These are phyloP conservation scores for Tridacna crocea DNA, from an alignment of 2,888 invertebrate genomes.

Conservation along the genomic window DNA sequence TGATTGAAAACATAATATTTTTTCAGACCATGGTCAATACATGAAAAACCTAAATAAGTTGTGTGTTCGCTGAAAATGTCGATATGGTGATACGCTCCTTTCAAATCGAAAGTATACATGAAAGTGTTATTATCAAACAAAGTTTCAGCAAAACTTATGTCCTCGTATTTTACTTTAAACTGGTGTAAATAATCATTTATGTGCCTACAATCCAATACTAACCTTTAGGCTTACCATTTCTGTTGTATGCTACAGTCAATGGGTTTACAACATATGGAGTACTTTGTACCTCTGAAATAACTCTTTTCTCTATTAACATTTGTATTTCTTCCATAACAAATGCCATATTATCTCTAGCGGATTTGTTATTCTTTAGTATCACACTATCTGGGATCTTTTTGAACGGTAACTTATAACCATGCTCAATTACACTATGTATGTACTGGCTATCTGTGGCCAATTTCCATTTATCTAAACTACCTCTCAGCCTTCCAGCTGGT, in stretches of 20 bases:
- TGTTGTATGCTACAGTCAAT: conserved; percentile 53
- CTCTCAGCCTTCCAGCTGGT: neutral
- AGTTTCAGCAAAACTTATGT: neutral
- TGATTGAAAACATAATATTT: neutral
- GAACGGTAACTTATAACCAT: conserved; percentile 45
- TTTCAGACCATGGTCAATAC: neutral
- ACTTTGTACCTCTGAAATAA: conserved; percentile 28
- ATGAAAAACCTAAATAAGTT: conserved; percentile 7
- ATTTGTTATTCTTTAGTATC: conserved; percentile 46
- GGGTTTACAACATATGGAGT: conserved; percentile 48
- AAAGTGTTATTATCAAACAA: neutral
- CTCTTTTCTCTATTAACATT: conserved; percentile 35
- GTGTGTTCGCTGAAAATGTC: neutral
- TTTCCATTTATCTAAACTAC: neutral
- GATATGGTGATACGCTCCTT: conserved; percentile 3
- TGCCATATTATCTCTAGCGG: conserved; percentile 35
- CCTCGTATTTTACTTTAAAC: neutral
- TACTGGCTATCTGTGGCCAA: conserved; percentile 22
- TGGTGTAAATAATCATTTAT: conserved; percentile 41
- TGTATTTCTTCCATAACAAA: conserved; percentile 51
- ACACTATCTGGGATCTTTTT: conserved; percentile 28
- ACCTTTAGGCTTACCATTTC: conserved; percentile 38
- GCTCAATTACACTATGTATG: conserved; percentile 32
- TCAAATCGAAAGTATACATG: neutral
- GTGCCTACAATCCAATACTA: conserved; percentile 50